Evolutionary conservation across 2,113 vertebrate species (phyloP).

Genomic region (Aythya baeri): DNA sequence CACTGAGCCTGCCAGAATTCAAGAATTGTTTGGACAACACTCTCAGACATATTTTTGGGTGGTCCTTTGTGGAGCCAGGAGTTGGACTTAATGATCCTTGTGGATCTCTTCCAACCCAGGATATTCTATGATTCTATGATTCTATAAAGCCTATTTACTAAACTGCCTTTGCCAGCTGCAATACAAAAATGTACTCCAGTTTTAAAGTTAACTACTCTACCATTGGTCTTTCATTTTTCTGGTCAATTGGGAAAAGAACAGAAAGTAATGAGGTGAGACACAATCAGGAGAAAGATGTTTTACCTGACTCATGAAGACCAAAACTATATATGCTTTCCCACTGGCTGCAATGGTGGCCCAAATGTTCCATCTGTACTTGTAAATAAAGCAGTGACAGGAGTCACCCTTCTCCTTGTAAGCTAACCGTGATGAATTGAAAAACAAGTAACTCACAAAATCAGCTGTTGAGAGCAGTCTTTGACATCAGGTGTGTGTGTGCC

Average conservation of each 20-base stretch:
- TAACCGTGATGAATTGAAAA: neutral
- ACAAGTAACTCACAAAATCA: neutral
- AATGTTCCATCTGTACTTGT: neutral
- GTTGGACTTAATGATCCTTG: no score
- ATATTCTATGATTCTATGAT: no score
- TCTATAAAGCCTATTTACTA: neutral
- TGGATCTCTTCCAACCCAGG: no score
- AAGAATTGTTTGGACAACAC: no score
- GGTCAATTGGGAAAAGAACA: neutral
- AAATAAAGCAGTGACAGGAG: neutral
- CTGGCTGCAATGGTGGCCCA: neutral
- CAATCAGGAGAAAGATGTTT: neutral
- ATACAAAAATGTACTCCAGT: neutral
- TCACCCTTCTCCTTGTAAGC: neutral
- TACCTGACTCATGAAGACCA: neutral
- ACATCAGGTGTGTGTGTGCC: neutral
- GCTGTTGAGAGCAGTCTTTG: neutral
- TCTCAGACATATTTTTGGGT: no score
- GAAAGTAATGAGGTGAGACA: neutral
- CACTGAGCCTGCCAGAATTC: no score
- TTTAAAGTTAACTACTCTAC: neutral
- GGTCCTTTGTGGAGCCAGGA: no score
- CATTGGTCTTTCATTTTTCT: neutral
- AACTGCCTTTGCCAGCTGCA: neutral
- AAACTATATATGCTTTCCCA: neutral